phyloP scores from a whole-genome alignment of 2,888 invertebrate genomes.

The Mythimna lalbum region DNA sequence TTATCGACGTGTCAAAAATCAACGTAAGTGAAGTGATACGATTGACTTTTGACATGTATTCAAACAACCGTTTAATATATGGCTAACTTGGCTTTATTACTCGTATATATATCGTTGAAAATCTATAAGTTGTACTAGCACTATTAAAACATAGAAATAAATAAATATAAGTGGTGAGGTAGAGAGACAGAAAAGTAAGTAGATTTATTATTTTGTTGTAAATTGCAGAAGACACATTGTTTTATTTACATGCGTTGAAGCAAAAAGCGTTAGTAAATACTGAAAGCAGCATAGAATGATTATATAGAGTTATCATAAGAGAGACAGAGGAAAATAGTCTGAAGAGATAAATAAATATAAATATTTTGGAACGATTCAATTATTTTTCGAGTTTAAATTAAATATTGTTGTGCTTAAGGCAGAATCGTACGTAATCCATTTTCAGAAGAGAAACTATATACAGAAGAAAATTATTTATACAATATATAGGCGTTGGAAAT shows the following conservation, averaged over 20 bases:
- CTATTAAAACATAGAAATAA: background rate
- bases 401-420: background rate
- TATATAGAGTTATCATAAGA: background rate
- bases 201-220: background rate
- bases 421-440: background rate
- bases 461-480: background rate
- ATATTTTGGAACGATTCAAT: background rate
- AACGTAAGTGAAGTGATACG: too few species aligned
- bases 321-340: background rate
- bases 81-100: background rate
- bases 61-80: too few species aligned
- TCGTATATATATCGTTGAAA: background rate
- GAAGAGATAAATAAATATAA: background rate
- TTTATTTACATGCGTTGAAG: constrained; percentile 22
- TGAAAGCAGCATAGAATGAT: constrained; percentile 30
- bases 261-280: constrained; percentile 34
- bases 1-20: too few species aligned
- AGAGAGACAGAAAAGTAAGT: background rate
- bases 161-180: background rate
- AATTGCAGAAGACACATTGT: background rate
- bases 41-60: too few species aligned
- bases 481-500: background rate
- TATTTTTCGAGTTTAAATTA: background rate
- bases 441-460: background rate
- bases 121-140: background rate